These are phyloP conservation scores for Hemibagrus guttatus DNA, from an alignment of 2,797 vertebrate genomes.

Conservation along the genomic window DNA sequence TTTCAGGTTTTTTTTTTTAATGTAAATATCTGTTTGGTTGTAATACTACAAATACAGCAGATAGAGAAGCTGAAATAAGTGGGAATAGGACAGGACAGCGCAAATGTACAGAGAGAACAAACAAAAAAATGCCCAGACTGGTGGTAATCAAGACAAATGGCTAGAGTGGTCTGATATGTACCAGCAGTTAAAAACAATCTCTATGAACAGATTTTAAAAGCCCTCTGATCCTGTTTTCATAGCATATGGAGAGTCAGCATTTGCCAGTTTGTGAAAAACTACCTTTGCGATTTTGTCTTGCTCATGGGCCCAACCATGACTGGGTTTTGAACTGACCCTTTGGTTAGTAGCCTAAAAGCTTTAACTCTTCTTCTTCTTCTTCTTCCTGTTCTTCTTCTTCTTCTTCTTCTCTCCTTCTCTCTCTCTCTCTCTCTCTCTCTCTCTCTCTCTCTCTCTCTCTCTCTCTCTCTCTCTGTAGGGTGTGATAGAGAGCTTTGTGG, in stretches of 20 bases:
- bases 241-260: background rate
- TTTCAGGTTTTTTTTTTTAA: no score
- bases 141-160: background rate
- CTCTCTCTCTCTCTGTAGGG: slow-evolving; percentile 67
- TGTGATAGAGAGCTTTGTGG: slow-evolving; percentile 92
- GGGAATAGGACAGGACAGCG: background rate
- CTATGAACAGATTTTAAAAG: background rate
- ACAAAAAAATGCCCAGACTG: background rate
- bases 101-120: background rate
- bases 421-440: background rate
- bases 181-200: background rate
- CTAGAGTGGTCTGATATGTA: background rate
- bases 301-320: background rate
- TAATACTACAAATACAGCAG: no score
- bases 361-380: background rate
- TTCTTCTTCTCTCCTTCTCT: background rate
- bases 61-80: background rate
- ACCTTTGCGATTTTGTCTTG: background rate
- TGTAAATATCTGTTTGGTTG: no score
- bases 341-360: background rate
- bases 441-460: background rate
- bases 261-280: background rate
- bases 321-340: background rate
- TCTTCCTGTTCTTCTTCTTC: background rate
- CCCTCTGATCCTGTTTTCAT: background rate